Evolutionary conservation across 2,797 vertebrate genomes (phyloP), one percentile per base, ranked within the genome.

Genomic region (Halcyon smyrnensis): DNA sequence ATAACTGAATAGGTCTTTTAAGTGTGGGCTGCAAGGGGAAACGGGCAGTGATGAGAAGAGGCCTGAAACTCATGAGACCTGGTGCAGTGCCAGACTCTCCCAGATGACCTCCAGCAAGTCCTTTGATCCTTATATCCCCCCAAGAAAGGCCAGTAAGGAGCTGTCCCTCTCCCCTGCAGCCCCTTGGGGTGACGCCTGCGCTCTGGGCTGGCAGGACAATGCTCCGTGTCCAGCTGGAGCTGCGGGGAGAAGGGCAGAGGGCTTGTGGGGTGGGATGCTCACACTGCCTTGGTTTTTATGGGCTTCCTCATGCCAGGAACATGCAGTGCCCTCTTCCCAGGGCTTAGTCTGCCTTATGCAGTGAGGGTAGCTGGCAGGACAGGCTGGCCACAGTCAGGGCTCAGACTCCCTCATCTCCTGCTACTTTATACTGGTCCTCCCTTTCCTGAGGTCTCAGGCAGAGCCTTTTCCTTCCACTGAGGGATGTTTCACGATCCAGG

Each of bases 141-240:
- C 64, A 43, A 48, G 75, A 70, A 79, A 17, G 8, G 11, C 27
- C 1, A 6, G 13, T 3, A 34, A 69, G 56, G n/a, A 77, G 39
- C 15, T 2, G 1, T 41, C 25, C 62, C 56, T 51, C 32, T 73
- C 24, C 46, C 23, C 19, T 0, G 56, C 87, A 93, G 75, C 34
- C 34, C 75, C 62, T 54, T 1, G 0, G 41, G 60, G 18, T 16
- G 59, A 23, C 1, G 0, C 4, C 1, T 7, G 70, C 1, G 2
- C 64, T 51, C 54, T 0, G 0, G 32, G 4, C 24, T 2, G 11
- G 32, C 11, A 28, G 2, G 4, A 36, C 1, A 6, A 18, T 13
- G 64, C 8, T 56, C 68, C 62, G 18, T 2, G 4, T 41, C 50
- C 84, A 62, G 34, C 71, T 57, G 68, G 36, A 73, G 70, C 65